Evolutionary conservation across 53 echinoderm and acorn worm genomes (phyloP).

Genomic region (Temnopleurus reevesii): DNA sequence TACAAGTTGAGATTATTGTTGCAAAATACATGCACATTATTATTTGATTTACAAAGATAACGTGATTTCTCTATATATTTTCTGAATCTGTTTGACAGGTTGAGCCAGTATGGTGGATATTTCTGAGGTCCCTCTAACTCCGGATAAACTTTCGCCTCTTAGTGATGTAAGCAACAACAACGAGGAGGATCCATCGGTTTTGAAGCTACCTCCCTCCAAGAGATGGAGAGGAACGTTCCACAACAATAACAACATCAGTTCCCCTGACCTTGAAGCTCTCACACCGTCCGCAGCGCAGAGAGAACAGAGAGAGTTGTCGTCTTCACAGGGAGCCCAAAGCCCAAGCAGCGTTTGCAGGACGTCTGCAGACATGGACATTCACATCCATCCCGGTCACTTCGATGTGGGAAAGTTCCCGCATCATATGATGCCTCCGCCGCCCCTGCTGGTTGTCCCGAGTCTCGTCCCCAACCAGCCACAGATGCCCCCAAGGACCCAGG

Average conservation of each 20-base stretch:
- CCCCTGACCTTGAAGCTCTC: slow-evolving; percentile 61
- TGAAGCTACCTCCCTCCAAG: slow-evolving; percentile 96
- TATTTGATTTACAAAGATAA: not conserved
- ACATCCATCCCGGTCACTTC: slow-evolving; percentile 61
- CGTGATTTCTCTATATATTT: not conserved
- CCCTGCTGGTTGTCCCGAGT: slow-evolving; percentile 83
- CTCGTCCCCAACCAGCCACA: slow-evolving; percentile 75
- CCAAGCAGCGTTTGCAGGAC: slow-evolving; percentile 53
- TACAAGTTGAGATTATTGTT: no score
- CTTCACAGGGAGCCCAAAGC: slow-evolving; percentile 9
- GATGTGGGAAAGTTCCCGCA: slow-evolving; percentile 58
- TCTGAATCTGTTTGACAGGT: slow-evolving; percentile 14
- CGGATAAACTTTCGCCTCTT: slow-evolving; percentile 45
- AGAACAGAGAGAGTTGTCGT: not conserved
- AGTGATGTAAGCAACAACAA: slow-evolving; percentile 60
- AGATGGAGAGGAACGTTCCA: slow-evolving; percentile 85
- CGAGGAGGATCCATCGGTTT: slow-evolving; percentile 67
- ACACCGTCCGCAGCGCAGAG: slow-evolving; percentile 45
- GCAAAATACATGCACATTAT: not conserved
- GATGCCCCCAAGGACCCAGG: slow-evolving; percentile 60
- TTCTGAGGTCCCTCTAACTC: slow-evolving; percentile 30
- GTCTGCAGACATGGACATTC: slow-evolving; percentile 59
- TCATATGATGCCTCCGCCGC: slow-evolving; percentile 76
- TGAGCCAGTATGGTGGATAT: slow-evolving; percentile 58
- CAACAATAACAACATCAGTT: slow-evolving; percentile 52